Percentiles rank a stretch among this genome's conserved stretches.
Conservation (phyloP, 1,140 invertebrate species). For the Streblospio benedicti region DNA sequence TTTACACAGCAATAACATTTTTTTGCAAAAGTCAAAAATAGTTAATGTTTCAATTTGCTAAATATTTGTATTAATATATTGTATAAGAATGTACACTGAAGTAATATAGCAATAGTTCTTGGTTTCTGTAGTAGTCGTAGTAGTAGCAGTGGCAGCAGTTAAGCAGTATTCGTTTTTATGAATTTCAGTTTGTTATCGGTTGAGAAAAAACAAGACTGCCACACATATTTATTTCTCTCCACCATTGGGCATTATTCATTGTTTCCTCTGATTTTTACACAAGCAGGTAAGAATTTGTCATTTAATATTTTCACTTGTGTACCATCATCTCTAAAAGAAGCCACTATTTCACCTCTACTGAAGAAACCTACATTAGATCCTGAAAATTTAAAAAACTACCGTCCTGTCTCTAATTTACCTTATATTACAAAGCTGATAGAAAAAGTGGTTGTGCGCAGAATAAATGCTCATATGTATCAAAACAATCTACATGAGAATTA, state of each 20-base stretch:
- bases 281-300: conserved; percentile 37
- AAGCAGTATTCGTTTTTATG: conserved; percentile 31
- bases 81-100: too few relatives aligned
- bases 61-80: too few relatives aligned
- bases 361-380: conserved; percentile 18
- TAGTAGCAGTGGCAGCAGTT: too few relatives aligned
- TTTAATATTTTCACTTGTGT: conserved; percentile 2
- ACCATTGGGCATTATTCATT: conserved; percentile 74
- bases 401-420: conserved; percentile 18
- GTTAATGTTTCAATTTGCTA: too few relatives aligned
- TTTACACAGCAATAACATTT: too few relatives aligned
- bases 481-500: not conserved
- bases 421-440: conserved; percentile 16
- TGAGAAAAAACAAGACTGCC: conserved; percentile 59
- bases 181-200: conserved; percentile 63
- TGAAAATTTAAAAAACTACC: conserved; percentile 16
- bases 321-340: conserved; percentile 11
- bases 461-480: not conserved
- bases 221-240: conserved; percentile 62
- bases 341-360: conserved; percentile 11
- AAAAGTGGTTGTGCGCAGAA: too few relatives aligned
- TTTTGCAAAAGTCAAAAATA: too few relatives aligned
- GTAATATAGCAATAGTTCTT: too few relatives aligned
- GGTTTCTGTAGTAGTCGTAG: too few relatives aligned
- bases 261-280: conserved; percentile 76